Base-by-base conservation (phyloP, 2,113 vertebrate species). In the Cnemophilus loriae region DNA sequence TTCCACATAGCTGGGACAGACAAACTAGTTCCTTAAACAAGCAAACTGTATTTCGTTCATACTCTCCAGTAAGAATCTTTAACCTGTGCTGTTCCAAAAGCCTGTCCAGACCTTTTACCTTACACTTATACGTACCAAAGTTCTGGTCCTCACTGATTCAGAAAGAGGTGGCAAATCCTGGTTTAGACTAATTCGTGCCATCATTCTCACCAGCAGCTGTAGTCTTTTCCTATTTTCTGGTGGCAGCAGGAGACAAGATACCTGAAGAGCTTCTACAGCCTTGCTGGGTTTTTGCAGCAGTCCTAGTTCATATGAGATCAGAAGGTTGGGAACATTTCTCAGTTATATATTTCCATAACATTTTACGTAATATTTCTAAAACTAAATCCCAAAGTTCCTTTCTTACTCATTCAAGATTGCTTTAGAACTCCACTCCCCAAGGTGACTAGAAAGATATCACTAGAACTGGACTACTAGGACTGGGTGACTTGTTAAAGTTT, bases 201-300 rank as follows among this genome's bases (percentile, higher is more conserved):
- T 98, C 98, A 99, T 98, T 81, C 97, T 98, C 97, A 99, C 97
- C 89, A 99, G 89, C 16, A 99, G 96, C 84, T 99, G 98, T 32
- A 99, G 95, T 71, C 97, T 98, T 59, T 98, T 98, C 23, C 99
- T 98, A 46, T 98, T 99, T 95, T 98, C 98, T 30, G 98, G 98
- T 32, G 99, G 98, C 73, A 99, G 94, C 33, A 99, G 96, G 24
- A 99, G 98, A 90, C 98, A 98, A 91, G 98, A 98, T 88, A 99
- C 91, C 95, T 98, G 99, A 96, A 99, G 97, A 19, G 98, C 98
- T 97, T 99, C 98, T 24, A 98, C 37, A 3, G 98, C 98, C 74
- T 98, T 95, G 44, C 94, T 96, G 75, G 96, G 97, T 59, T 97
- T 96, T 88, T 98, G 98, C 49, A 98, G 92, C 68, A 98, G 96